Evolutionary conservation across 2,797 vertebrate genomes (phyloP).

Genomic region (Melanotaenia maccullochi): DNA sequence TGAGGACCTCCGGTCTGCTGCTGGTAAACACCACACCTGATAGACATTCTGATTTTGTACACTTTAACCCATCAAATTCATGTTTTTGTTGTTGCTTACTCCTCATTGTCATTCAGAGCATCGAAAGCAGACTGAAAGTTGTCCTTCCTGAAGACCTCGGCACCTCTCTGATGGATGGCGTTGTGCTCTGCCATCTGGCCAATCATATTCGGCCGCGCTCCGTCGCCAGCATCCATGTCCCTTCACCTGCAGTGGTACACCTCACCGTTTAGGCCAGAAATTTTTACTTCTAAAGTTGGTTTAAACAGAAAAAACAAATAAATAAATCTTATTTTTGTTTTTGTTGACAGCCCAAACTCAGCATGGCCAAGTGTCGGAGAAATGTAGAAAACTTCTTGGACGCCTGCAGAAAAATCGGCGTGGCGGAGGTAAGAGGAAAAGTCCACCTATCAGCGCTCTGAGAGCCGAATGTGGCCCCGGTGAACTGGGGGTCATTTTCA

Average conservation of each 20-base stretch:
- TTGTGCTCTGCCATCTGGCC: conserved; percentile 94
- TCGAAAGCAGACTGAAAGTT: conserved; percentile 92
- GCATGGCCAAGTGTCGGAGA: conserved; percentile 97
- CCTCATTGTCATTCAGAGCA: conserved; percentile 67
- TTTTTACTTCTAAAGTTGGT: not conserved
- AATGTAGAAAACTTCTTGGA: conserved; percentile 98
- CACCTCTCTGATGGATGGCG: conserved; percentile 93
- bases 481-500: conserved; percentile 47
- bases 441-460: not conserved
- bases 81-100: not conserved
- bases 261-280: not conserved
- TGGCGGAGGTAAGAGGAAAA: conserved; percentile 88
- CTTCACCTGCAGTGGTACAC: conserved; percentile 94
- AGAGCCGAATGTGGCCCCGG: not conserved
- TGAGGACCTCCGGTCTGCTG: no score
- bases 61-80: not conserved
- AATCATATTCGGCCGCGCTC: conserved; percentile 93
- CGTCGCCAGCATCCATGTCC: conserved; percentile 93
- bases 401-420: conserved; percentile 93
- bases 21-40: no score
- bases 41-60: no score
- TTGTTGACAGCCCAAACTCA: conserved; percentile 90
- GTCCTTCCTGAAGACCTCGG: conserved; percentile 91
- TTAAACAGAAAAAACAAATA: not conserved
- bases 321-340: no score